These are phyloP conservation scores for Trachythela sp. DNA, from an alignment of 64 coral and sea anemone genomes.

Conservation along the genomic window DNA sequence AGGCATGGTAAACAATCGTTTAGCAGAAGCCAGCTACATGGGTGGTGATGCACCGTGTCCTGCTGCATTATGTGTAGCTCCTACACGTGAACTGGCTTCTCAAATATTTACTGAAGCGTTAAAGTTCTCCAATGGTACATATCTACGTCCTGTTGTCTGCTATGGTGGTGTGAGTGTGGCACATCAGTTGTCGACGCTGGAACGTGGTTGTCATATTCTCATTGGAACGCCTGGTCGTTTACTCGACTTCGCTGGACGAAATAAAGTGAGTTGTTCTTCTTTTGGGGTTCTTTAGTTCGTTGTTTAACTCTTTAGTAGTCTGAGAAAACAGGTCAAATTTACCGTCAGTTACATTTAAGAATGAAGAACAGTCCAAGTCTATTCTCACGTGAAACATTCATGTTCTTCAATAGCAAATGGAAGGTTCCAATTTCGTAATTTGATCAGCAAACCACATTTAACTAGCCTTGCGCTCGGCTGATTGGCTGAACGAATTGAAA, in stretches of 20 bases:
- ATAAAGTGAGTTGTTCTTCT: conserved; percentile 43
- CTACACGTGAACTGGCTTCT: conserved; percentile 78
- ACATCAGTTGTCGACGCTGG: conserved; percentile 58
- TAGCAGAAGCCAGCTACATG: conserved; percentile 52
- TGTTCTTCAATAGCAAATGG: too few species aligned
- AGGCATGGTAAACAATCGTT: conserved; percentile 59
- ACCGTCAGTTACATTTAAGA: too few species aligned
- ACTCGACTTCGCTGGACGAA: conserved; percentile 66
- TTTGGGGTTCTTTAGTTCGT: neutral
- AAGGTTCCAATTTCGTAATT: too few species aligned
- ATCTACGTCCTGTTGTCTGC: conserved; percentile 54
- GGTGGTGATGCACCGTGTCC: conserved; percentile 58
- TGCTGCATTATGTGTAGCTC: conserved; percentile 73
- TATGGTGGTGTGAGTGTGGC: conserved; percentile 89
- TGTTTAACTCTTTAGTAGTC: neutral
- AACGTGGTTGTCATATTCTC: conserved; percentile 78
- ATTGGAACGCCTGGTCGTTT: conserved; percentile 81
- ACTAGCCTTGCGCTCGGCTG: too few species aligned
- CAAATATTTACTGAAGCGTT: conserved; percentile 75
- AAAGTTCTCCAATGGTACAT: conserved; percentile 75
- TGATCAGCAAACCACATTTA: too few species aligned
- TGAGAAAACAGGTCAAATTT: neutral
- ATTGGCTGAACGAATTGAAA: too few species aligned
- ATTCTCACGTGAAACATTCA: too few species aligned
- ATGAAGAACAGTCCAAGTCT: too few species aligned